Base-by-base conservation (phyloP, 2,888 invertebrate genomes). In the Lasius fuliginosus region DNA sequence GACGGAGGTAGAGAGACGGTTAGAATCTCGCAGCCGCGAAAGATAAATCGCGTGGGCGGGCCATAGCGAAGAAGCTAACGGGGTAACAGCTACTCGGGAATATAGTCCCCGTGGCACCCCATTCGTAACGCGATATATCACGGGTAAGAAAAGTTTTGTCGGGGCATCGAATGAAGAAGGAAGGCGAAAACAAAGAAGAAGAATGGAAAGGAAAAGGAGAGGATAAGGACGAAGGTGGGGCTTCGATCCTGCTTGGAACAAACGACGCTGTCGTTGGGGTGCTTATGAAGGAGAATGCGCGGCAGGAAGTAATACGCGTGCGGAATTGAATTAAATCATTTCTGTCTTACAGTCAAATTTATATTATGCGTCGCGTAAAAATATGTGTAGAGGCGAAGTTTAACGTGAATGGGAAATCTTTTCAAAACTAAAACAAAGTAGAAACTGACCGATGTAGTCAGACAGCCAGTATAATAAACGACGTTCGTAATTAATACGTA, bases 51-150 rank as follows among this genome's bases (percentile, higher is more conserved):
- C 86, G 83, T 89, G 90, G 90, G 90, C 90, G 91, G 90, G 86
- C 84, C 86, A 69, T 77, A 74, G 85, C 86, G 90, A 90, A 90
- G 91, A 91, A 91, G 91, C 90, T 91, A 91, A 91, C 91, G 91
- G 90, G 90, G 90, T 91, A 91, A 91, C 91, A 91, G 91, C 91
- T 91, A 91, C 91, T 91, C 91, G 86, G 86, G 91, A 91, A 91
- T 91, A 91, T 90, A 91, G 91, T 90, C 91, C 87, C 88, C 90
- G 89, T 87, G 90, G 91, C 91, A 91, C 89, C 87, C 89, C 91
- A 91, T 91, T 90, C 91, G 91, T 91, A 91, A 91, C 84, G 87
- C 90, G 85, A 90, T 90, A 90, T 89, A 90, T 90, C 90, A 90
- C 86, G 82, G 76, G 64, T 71, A 85, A 53, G 89, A 87, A 90